These are phyloP conservation scores for Ecliptopera silaceata DNA, from an alignment of 2,888 invertebrate genomes.

Conservation along the genomic window DNA sequence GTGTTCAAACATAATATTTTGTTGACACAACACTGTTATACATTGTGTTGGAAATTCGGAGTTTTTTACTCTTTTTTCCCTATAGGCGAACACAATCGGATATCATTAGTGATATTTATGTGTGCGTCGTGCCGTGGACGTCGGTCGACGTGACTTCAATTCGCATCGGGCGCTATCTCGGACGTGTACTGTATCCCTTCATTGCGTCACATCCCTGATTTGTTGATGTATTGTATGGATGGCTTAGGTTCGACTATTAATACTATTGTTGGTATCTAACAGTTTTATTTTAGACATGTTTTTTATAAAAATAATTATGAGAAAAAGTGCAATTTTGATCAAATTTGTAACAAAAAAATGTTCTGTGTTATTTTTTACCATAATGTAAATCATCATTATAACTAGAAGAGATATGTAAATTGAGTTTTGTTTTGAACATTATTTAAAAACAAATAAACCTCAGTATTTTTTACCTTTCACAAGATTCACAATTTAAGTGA, in stretches of 20 bases:
- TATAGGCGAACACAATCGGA: slow-evolving; percentile 66
- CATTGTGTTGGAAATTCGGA: slow-evolving; percentile 22
- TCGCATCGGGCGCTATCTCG: slow-evolving; percentile 52
- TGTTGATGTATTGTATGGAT: slow-evolving; percentile 31
- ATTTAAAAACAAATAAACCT: no score
- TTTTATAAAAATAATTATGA: no score
- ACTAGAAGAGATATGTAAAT: no score
- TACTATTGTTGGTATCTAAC: no score
- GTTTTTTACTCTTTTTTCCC: slow-evolving; percentile 38
- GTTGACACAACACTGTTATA: slow-evolving; percentile 35
- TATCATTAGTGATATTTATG: slow-evolving; percentile 80
- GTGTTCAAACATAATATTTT: slow-evolving; percentile 38
- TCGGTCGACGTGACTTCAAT: slow-evolving; percentile 61
- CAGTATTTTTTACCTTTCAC: not conserved
- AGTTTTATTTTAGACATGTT: no score
- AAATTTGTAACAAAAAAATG: no score
- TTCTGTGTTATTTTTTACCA: no score
- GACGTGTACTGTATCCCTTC: slow-evolving; percentile 52
- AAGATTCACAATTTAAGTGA: no score
- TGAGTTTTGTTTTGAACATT: no score
- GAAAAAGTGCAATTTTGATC: no score
- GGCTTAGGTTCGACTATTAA: no score
- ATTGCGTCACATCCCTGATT: slow-evolving; percentile 44
- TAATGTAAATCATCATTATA: no score
- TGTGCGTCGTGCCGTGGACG: slow-evolving; percentile 65